Evolutionary conservation across 2,888 invertebrate species (phyloP), one percentile per base, ranked within the genome.

Genomic region (Vanessa cardui): DNA sequence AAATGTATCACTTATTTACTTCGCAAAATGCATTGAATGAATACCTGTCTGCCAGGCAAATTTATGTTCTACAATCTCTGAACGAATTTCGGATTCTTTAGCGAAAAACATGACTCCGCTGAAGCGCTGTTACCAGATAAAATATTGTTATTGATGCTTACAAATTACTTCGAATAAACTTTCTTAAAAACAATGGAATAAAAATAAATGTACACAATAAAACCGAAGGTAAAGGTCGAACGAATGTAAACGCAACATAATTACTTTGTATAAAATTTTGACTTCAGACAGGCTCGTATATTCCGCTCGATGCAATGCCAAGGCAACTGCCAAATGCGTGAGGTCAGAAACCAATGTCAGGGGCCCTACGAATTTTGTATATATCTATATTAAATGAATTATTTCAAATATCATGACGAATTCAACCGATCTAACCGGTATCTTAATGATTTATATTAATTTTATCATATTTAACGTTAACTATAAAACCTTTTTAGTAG

Each of bases 331-430:
- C 91, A 88, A 91, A 92, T 84, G 80, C 82, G 80, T 82, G 83
- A 89, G 90, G 90, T 85, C 88, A 83, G 78, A 81, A 75, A 80
- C 83, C 91, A 91, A 91, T 90, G 91, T 92, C 91, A 91, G 90
- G 91, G 89, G 91, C 89, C 90, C 89, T 86, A 85, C 82, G 84
- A 86, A 84, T 87, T 56, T 86, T 83, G 82, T 82, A 59, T 68
- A 61, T 45, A 61, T 52, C 26, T 66, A 64, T 63, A 69, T 66
- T 66, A 60, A 54, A 68, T 49, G 44, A 54, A 54, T 45, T 68
- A 61, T 52, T 63, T 18, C 52, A 60, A 66, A 56, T 15, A 21
- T 33, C 18, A 8, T 18, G 18, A 39, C 18, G 18, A 39, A 33
- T 39, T 18, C 18, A 56, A 39, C n/a, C 8, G 39, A 12, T 31